phyloP scores from a whole-genome alignment of 92 coral and sea anemone species.

The Bergia puertoricense region DNA sequence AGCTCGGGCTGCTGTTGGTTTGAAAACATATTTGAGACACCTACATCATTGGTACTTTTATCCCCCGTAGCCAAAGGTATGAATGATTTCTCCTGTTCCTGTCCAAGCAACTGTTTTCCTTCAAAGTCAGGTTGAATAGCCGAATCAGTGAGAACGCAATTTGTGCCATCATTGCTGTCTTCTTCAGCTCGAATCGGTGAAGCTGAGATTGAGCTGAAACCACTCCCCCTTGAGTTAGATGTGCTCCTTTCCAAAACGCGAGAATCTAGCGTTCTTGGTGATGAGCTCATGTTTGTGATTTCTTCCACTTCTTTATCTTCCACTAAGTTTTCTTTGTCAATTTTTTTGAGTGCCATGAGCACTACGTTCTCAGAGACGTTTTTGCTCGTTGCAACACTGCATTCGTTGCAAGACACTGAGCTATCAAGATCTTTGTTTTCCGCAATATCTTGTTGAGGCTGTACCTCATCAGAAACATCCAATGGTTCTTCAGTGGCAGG shows the following conservation, averaged over 20 bases:
- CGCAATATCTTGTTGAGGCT: neutral
- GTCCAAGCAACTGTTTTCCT: neutral
- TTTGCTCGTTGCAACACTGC: neutral
- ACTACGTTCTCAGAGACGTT: neutral
- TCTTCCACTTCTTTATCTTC: slow-evolving; percentile 14
- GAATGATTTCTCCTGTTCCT: neutral
- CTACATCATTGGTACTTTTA: neutral
- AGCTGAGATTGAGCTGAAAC: neutral
- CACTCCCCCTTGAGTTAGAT: neutral
- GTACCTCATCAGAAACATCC: neutral
- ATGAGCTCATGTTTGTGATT: neutral
- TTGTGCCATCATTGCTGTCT: neutral
- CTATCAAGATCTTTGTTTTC: neutral
- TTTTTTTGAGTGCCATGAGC: neutral
- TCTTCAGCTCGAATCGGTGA: slow-evolving; percentile 1
- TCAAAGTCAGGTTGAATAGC: neutral
- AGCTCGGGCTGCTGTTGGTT: neutral
- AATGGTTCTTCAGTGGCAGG: neutral
- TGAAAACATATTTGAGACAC: neutral
- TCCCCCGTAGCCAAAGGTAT: slow-evolving; percentile 6
- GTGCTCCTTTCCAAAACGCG: neutral
- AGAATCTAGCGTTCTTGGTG: neutral
- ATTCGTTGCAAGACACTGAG: neutral
- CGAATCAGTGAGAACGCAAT: neutral
- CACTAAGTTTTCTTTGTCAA: slow-evolving; percentile 3